Conservation (phyloP, 2,797 vertebrate species). For the Podargus strigoides region DNA sequence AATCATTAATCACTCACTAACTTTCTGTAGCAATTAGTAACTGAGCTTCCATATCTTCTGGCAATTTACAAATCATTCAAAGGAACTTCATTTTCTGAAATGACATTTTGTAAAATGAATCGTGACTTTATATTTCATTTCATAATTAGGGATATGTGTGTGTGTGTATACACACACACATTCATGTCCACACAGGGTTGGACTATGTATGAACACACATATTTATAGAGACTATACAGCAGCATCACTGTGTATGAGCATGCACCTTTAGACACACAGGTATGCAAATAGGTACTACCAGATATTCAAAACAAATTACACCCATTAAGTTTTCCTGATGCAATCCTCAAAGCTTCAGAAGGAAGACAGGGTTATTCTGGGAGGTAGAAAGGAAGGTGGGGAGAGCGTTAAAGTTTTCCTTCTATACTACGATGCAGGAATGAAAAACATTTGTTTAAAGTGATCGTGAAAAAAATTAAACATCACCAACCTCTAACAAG, state of each 20-base stretch:
- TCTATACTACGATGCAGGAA: neutral
- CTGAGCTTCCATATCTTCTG: neutral
- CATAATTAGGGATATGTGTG: neutral
- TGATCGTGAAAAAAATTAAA: neutral
- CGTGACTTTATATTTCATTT: neutral
- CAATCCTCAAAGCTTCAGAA: neutral
- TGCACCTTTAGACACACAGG: neutral
- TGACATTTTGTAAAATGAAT: neutral
- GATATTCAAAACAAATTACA: neutral
- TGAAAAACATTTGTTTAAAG: neutral
- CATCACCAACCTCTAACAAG: neutral
- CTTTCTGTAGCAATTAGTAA: neutral
- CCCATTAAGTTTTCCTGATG: neutral
- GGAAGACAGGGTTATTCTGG: neutral
- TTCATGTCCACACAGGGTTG: accelerated
- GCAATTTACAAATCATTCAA: neutral
- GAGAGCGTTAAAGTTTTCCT: neutral
- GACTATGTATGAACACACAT: accelerated
- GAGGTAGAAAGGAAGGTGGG: neutral
- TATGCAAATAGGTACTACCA: neutral
- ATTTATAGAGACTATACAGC: neutral
- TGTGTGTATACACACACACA: neutral
- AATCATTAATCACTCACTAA: neutral
- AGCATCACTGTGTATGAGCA: accelerated
- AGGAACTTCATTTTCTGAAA: neutral